These are phyloP conservation scores for Cerceris rybyensis DNA, from an alignment of 2,888 invertebrate species.

Conservation along the genomic window DNA sequence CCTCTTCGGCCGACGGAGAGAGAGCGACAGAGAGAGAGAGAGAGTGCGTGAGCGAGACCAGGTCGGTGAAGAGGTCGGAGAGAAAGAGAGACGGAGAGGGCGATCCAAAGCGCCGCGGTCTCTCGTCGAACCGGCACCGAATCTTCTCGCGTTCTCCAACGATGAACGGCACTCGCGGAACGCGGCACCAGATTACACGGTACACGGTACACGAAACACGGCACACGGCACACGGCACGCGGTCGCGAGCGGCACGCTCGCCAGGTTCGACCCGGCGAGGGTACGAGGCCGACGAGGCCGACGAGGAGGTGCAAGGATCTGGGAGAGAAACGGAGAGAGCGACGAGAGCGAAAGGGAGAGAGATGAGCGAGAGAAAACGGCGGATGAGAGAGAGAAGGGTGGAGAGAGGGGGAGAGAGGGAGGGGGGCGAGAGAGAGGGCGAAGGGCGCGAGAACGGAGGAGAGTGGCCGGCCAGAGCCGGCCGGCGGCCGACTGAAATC, in stretches of 20 bases:
- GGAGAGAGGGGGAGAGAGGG: not conserved
- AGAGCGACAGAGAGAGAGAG: not conserved
- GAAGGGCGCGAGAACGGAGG: conserved; percentile 59
- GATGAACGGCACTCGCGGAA: no score
- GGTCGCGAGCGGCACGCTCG: no score
- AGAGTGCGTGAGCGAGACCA: not conserved
- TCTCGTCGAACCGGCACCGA: no score
- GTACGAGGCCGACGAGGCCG: no score
- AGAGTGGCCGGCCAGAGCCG: conserved; percentile 80
- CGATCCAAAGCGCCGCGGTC: conserved; percentile 65
- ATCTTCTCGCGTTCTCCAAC: no score
- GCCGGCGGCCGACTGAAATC: conserved; percentile 81
- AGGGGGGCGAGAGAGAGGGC: conserved; percentile 4
- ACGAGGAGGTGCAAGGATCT: no score
- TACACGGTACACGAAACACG: no score
- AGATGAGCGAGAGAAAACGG: not conserved
- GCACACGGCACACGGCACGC: no score
- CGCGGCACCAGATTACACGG: no score
- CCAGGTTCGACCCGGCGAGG: no score
- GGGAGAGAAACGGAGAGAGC: not conserved
- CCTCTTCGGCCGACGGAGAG: not conserved
- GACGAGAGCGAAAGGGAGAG: not conserved
- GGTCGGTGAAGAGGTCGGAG: conserved; percentile 14
- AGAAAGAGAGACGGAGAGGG: conserved; percentile 66
- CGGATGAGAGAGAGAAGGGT: not conserved